Evolutionary conservation across 35 echinoderm and acorn worm genomes (phyloP), one percentile per base, ranked within the genome.

Genomic region (Acanthaster planci): DNA sequence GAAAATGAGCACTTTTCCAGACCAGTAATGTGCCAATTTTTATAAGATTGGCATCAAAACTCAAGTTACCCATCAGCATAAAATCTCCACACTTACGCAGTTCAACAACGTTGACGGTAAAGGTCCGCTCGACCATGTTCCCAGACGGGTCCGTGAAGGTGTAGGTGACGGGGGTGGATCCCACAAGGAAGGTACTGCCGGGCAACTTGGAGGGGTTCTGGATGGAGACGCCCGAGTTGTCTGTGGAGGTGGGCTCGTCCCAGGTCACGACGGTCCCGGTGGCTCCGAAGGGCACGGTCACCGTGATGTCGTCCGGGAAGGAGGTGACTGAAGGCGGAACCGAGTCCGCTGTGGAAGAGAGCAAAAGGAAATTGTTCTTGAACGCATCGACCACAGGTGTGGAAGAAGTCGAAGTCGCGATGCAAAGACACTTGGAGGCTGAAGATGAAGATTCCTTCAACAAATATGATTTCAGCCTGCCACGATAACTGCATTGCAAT

Each of bases 241-340:
- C 94, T 26, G 40, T 80, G n/a, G 86, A 86, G 52, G 86, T 93
- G 30, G 94, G 94, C 29, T 55, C 51, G 57, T n/a, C 67, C 90
- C 90, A 97, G n/a, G n/a, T 55, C 8, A 97, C 87, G 19, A 32
- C 0, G 15, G 17, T 77, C 3, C 80, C 64, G 2, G 82, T 9
- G 7, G 37, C 39, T 8, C 87, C 91, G 15, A 81, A 26, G 7
- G 53, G 37, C 18, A 78, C 60, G 6, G 76, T 85, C 3, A 84
- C 47, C 10, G 55, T 51, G 12, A 90, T 90, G 78, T 90, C 87
- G 0, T 47, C 77, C 16, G 94, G 94, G 53, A 86, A 92, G 47
- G 31, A 81, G 2, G 2, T 52, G 4, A 88, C 57, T 18, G 58
- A 77, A 50, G 93, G 93, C 34, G 89, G 76, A n/a, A 76, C 85